These are phyloP conservation scores for Aphidius colemani DNA, from an alignment of 2,888 invertebrate genomes.

Conservation along the genomic window DNA sequence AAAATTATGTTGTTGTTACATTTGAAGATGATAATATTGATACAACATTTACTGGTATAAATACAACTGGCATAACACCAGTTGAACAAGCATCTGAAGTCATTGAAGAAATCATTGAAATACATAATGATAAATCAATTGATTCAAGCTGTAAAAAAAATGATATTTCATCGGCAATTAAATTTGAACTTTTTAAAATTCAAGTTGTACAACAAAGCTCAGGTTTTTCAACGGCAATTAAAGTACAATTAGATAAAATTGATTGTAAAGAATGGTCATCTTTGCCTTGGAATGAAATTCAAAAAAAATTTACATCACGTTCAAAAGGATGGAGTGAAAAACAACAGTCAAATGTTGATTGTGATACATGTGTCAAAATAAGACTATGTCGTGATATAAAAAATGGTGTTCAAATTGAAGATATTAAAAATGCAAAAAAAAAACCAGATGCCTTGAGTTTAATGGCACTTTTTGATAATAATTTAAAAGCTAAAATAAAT, in stretches of 20 bases:
- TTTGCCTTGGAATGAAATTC: constrained; percentile 93
- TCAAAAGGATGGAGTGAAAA: constrained; percentile 79
- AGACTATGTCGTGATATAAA: constrained; percentile 67
- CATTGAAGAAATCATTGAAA: constrained; percentile 77
- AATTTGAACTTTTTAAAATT: constrained; percentile 74
- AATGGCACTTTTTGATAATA: constrained; percentile 61
- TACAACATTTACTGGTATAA: constrained; percentile 60
- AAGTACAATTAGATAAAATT: constrained; percentile 73
- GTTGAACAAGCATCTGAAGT: constrained; percentile 87
- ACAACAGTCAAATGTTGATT: constrained; percentile 58
- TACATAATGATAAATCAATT: constrained; percentile 73
- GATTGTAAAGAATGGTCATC: constrained; percentile 82
- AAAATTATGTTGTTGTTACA: constrained; percentile 80
- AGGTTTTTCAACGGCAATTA: constrained; percentile 70
- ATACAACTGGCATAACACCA: constrained; percentile 50
- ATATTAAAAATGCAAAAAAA: constrained; percentile 42
- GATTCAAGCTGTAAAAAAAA: constrained; percentile 79
- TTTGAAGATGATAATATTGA: constrained; percentile 69
- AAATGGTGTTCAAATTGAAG: constrained; percentile 62
- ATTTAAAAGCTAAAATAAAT: constrained; percentile 69
- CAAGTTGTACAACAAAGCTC: constrained; percentile 75
- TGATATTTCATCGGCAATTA: constrained; percentile 72
- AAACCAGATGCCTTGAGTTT: constrained; percentile 55
- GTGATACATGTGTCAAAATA: constrained; percentile 66
- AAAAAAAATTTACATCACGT: constrained; percentile 83